A percentile compares a stretch with the other conserved stretches of the same genome.
Evolutionary conservation across 2,797 vertebrate genomes (phyloP).

Genomic region (Bradypodion ventrale): DNA sequence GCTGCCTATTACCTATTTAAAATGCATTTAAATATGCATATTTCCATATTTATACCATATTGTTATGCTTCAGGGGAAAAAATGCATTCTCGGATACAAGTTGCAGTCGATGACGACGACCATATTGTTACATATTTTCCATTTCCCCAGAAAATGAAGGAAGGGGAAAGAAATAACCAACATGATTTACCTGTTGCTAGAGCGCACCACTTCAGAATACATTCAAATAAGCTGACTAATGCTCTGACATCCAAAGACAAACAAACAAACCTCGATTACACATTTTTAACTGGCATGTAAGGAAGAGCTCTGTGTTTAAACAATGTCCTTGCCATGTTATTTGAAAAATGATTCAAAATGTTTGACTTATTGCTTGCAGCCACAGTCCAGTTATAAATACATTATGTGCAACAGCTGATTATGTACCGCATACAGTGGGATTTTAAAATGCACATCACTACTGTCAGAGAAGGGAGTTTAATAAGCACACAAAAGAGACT

Average conservation of each 20-base stretch:
- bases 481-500: too few species aligned
- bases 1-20: constrained; percentile 9
- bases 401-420: not conserved
- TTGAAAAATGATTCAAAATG: not conserved
- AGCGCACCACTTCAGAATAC: not conserved
- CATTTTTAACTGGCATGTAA: not conserved
- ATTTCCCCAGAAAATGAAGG: not conserved
- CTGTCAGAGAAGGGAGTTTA: too few species aligned
- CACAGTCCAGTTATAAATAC: not conserved
- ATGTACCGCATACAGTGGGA: not conserved
- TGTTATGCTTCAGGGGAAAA: not conserved
- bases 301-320: not conserved
- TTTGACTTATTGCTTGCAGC: not conserved
- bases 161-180: not conserved
- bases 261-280: too few species aligned
- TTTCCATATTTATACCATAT: too few species aligned
- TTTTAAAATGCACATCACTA: too few species aligned
- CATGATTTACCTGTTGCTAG: not conserved
- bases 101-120: too few species aligned
- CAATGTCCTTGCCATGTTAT: not conserved
- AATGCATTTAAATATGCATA: not conserved
- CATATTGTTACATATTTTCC: not conserved
- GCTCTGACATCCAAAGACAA: too few species aligned
- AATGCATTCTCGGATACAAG: too few species aligned
- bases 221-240: not conserved